Conservation (phyloP, 2,888 invertebrate genomes). For the Hololepta plana region DNA sequence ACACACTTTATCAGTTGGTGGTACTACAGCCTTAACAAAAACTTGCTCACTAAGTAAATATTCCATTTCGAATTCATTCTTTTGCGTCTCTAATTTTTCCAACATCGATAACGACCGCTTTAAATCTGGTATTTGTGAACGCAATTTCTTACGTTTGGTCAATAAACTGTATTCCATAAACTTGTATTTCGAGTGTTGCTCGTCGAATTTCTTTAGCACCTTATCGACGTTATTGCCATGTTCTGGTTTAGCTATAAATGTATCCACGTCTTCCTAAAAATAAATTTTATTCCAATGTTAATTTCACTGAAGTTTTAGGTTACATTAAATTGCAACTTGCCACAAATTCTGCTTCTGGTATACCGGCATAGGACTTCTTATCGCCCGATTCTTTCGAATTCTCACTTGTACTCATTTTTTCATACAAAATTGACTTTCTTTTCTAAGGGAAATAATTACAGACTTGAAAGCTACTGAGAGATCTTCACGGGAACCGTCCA, state of each 20-base stretch:
- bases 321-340: slow-evolving; percentile 42
- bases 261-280: slow-evolving; percentile 80
- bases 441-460: too few species aligned
- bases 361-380: slow-evolving; percentile 56
- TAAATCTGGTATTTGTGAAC: slow-evolving; percentile 87
- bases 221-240: slow-evolving; percentile 69
- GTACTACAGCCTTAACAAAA: slow-evolving; percentile 59
- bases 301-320: slow-evolving; percentile 16
- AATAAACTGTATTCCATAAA: slow-evolving; percentile 89
- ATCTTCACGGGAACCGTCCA: too few species aligned
- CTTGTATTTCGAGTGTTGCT: slow-evolving; percentile 90
- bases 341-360: slow-evolving; percentile 76
- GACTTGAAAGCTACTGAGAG: too few species aligned
- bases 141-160: slow-evolving; percentile 70
- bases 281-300: slow-evolving; percentile 11
- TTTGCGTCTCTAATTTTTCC: slow-evolving; percentile 65
- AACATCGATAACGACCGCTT: slow-evolving; percentile 84
- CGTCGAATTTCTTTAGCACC: slow-evolving; percentile 74
- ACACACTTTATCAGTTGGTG: slow-evolving; percentile 77
- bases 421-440: slow-evolving; percentile 1
- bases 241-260: slow-evolving; percentile 71
- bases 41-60: slow-evolving; percentile 86
- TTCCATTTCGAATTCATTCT: slow-evolving; percentile 67
- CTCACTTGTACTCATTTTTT: slow-evolving; percentile 7
- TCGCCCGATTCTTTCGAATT: slow-evolving; percentile 18